These are phyloP conservation scores for Ochropacha duplaris DNA, from an alignment of 2,888 invertebrate genomes.

Conservation along the genomic window DNA sequence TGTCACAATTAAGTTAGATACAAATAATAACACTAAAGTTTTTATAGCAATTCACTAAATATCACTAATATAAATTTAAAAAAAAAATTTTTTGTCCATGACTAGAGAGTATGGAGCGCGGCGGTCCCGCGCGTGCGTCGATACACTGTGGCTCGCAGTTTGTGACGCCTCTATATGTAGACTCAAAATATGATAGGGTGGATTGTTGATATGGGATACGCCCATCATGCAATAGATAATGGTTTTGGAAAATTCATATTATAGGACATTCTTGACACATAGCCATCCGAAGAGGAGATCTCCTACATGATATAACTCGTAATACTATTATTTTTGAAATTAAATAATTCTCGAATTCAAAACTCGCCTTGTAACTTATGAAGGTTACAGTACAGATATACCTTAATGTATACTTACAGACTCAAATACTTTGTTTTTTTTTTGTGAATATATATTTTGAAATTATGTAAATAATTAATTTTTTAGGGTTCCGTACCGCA, in stretches of 20 bases:
- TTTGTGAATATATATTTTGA: no score
- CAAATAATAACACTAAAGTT: slow-evolving; percentile 2
- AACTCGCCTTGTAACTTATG: no score
- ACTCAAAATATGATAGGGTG: slow-evolving; percentile 10
- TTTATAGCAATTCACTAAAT: background rate
- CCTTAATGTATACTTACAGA: no score
- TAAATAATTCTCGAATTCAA: no score
- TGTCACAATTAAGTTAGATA: slow-evolving; percentile 3
- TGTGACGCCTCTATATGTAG: slow-evolving; percentile 37
- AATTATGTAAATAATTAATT: no score
- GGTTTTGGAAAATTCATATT: background rate
- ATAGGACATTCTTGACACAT: background rate
- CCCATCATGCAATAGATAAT: slow-evolving; percentile 37
- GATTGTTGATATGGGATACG: slow-evolving; percentile 37
- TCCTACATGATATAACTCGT: no score
- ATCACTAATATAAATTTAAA: background rate
- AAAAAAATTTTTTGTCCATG: slow-evolving; percentile 5
- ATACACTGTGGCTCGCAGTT: slow-evolving; percentile 48
- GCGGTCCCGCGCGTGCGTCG: slow-evolving; percentile 26
- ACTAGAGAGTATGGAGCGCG: slow-evolving; percentile 11
- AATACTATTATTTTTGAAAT: no score
- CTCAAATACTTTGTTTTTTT: no score
- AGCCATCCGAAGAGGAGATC: background rate
- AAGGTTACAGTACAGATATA: no score
- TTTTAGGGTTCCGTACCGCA: no score